Conservation (phyloP, 1,140 invertebrate genomes). For the Dryas iulia region DNA sequence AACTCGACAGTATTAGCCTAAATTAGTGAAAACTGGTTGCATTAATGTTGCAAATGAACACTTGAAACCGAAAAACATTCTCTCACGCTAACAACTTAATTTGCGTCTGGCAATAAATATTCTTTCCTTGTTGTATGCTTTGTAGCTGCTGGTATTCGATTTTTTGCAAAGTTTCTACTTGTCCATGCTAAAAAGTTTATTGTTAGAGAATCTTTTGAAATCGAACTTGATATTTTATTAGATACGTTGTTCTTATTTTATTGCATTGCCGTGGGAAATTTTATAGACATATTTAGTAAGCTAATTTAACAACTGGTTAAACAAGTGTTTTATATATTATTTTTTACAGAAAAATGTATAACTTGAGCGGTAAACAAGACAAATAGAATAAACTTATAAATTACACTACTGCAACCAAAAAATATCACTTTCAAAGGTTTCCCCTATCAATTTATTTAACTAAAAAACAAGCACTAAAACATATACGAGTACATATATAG, state of each 20-base stretch:
- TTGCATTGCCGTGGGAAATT: too few species aligned
- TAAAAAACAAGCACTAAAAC: not conserved
- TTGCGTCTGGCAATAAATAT: constrained; percentile 19
- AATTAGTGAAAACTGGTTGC: constrained; percentile 11
- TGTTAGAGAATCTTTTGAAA: not conserved
- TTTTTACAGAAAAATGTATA: too few species aligned
- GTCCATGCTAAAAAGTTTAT: not conserved
- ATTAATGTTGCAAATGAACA: constrained; percentile 9
- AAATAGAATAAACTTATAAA: too few species aligned
- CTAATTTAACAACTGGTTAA: too few species aligned
- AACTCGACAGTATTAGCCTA: constrained; percentile 15
- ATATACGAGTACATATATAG: too few species aligned
- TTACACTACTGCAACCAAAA: too few species aligned
- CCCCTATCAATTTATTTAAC: not conserved
- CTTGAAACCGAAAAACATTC: constrained; percentile 19
- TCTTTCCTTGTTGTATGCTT: constrained; percentile 4
- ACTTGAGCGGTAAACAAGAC: too few species aligned
- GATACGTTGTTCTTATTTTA: too few species aligned
- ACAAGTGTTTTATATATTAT: too few species aligned
- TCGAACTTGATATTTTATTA: not conserved
- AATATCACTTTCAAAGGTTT: too few species aligned
- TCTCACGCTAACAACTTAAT: constrained; percentile 23
- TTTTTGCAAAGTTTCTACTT: not conserved
- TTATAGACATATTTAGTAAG: not conserved
- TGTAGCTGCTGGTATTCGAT: not conserved